phyloP scores from a whole-genome alignment of 2,113 vertebrate species.

The Sigmodon hispidus region DNA sequence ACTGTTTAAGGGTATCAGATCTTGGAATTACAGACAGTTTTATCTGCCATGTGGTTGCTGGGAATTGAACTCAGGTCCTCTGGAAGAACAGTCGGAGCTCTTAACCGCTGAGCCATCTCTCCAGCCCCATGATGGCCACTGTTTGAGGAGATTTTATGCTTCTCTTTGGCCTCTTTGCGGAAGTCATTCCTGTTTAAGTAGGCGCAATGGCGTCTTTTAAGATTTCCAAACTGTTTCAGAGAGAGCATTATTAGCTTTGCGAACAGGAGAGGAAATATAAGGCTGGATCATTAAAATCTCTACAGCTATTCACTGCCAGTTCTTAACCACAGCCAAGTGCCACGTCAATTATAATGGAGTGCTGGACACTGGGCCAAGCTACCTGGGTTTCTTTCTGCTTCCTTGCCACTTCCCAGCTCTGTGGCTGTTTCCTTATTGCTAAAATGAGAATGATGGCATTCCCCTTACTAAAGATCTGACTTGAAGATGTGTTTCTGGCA shows the following conservation, averaged over 20 bases:
- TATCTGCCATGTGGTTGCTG: no score
- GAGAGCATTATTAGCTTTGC: not conserved
- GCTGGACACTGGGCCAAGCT: not conserved
- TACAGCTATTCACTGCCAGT: not conserved
- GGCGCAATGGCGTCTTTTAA: not conserved
- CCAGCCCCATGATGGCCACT: fast-evolving
- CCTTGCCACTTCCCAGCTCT: fast-evolving
- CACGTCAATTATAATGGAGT: fast-evolving
- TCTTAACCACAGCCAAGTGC: fast-evolving
- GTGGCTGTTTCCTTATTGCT: not conserved
- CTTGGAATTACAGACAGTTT: no score
- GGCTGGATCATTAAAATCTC: not conserved
- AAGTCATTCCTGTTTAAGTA: not conserved
- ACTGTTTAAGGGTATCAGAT: no score
- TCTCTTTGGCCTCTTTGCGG: not conserved
- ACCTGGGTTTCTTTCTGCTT: not conserved
- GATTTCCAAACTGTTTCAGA: not conserved
- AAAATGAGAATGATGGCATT: not conserved
- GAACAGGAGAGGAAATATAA: not conserved
- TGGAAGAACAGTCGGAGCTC: no score
- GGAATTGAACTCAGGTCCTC: no score
- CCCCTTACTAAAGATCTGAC: not conserved
- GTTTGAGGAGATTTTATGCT: not conserved
- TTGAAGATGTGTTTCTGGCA: not conserved
- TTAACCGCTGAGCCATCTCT: no score